Percentiles rank a stretch among this genome's conserved stretches.
Conservation (phyloP, 2,797 vertebrate species). For the Scolopax bukidnonensis region DNA sequence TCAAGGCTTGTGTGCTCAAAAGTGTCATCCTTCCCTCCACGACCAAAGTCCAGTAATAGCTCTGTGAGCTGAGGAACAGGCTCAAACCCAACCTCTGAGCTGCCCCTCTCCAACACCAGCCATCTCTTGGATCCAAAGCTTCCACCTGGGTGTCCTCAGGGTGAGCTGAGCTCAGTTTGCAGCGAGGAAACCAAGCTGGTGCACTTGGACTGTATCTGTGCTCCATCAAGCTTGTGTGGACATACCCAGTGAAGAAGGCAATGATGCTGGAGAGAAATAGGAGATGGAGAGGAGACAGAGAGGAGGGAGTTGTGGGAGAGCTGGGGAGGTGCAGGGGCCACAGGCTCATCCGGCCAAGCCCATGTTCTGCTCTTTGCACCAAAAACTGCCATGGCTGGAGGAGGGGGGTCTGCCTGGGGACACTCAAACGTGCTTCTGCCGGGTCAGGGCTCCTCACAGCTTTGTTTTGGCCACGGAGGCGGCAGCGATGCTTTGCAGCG, state of each 20-base stretch:
- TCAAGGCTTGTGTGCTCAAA: rapidly evolving
- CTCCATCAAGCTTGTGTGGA: rapidly evolving
- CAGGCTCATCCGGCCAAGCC: rapidly evolving
- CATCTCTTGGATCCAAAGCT: not conserved
- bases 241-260: not conserved
- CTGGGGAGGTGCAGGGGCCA: not conserved
- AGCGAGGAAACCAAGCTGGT: not conserved
- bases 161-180: not conserved
- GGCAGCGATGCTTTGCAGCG: not conserved
- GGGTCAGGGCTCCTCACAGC: conserved; percentile 52
- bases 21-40: not conserved
- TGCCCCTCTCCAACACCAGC: rapidly evolving
- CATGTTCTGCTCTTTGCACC: not conserved
- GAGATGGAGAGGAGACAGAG: not conserved
- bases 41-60: not conserved
- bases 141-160: not conserved
- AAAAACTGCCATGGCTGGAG: not conserved
- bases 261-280: not conserved
- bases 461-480: conserved; percentile 1
- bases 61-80: not conserved
- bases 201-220: rapidly evolving
- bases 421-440: not conserved
- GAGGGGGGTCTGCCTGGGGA: not conserved
- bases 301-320: rapidly evolving
- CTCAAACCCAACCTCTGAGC: not conserved